Evolutionary conservation across 92 coral and sea anemone genomes (phyloP), one percentile per base, ranked within the genome.

Genomic region (Nematostella vectensis): DNA sequence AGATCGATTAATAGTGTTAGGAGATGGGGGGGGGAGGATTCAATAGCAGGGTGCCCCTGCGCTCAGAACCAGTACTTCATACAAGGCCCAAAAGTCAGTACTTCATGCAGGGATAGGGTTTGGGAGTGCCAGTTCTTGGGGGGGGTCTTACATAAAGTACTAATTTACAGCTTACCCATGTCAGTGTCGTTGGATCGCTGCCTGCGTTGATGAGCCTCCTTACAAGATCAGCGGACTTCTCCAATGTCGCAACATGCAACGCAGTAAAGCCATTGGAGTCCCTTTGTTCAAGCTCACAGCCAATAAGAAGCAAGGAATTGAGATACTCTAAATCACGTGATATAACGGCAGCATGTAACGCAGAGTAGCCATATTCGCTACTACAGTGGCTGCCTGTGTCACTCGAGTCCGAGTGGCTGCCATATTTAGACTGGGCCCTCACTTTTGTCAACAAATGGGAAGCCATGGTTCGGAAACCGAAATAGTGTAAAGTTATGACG

Each of bases 191-290:
- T 27, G 68, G 31, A 57, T 84, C 59, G 54, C 88, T 74, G 27
- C 76, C 79, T 4, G 87, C 94, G 19, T 36, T 31, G 29, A 84
- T 30, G 62, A 84, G 24, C 54, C 64, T 51, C 26, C 65, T 50
- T 26, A 75, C 80, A 1, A 64, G 62, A 10, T 75, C 67, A 23
- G 48, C 54, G 6, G 58, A 64, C 63, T 72, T 81, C 62, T 80
- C 76, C 43, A 84, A 55, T 9, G 87, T 65, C 16, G 88, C 94
- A 3, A 84, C 61, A 31, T 84, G 94, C n/a, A 84, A 73, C 1
- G 94, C 70, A 1, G 88, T 80, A 48, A 84, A 84, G 6, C 82
- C 94, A 88, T 82, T 84, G 19, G 82, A 63, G 24, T 84, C 94
- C 29, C 80, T 54, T 2, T 71, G 75, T 11, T 84, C 94, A 25